Base-by-base conservation (phyloP, 1,140 invertebrate genomes). In the Apocrypta bakeri region DNA sequence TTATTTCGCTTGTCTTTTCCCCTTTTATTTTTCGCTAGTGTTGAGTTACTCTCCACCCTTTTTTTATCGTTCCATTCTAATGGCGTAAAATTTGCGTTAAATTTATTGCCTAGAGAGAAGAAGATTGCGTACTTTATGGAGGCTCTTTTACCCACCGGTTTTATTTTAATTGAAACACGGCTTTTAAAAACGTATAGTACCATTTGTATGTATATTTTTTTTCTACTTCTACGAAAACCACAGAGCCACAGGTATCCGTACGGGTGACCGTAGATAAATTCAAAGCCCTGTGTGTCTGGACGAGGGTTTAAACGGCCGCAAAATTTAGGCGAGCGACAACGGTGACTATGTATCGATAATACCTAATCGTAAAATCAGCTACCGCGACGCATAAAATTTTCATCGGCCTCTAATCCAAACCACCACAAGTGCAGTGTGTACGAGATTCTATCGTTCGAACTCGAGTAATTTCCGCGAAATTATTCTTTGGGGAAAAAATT, bases 51-150 rank as follows among this genome's bases (percentile, higher is more conserved):
- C 42, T 1, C 1, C 14, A 0, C 12, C 12, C 14, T 56, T 56
- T 56, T 66, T 79, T 79, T 71, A 71, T 79, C 7, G 77, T 6
- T 72, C 25, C n/a, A 72, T 79, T 79, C 33, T 42, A 25, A 74
- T 66, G 56, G 56, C n/a, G 56, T 81, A 74, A 81, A 81, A 73
- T 74, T 74, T 81, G 37, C 61, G 48, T 74, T 64, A 74, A 74
- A 81, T 81, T 81, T 81, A 81, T 74, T 14, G 61, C 71, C 9
- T 4, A 63, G 4, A n/a, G 48, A 42, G 21, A 56, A 21, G 4
- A 2, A 56, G 21, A 56, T 56, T 56, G 48, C 48, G 48, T 6
- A 21, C 48, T 56, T 56, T 56, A 56, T 21, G 21, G n/a, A n/a
- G n/a, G n/a, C n/a, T n/a, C 48, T n/a, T 17, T 21, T n/a, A 3